These are phyloP conservation scores for Chymomyza caudatula DNA, from an alignment of 2,888 invertebrate genomes.

Conservation along the genomic window DNA sequence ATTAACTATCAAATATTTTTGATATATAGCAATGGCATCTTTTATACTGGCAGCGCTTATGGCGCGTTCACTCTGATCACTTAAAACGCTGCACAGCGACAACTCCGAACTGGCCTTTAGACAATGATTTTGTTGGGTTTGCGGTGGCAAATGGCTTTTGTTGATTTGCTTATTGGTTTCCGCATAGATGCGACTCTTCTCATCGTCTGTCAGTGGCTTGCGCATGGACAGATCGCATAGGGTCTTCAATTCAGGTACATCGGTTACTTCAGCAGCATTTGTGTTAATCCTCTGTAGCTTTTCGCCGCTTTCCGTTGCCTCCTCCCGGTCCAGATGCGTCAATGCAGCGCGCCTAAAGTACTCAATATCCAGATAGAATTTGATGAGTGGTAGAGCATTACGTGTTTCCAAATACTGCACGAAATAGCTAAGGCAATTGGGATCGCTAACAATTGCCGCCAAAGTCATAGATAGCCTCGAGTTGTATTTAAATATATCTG, in stretches of 20 bases:
- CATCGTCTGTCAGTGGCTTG: slow-evolving; percentile 77
- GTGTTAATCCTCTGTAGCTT: slow-evolving; percentile 10
- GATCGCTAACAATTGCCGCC: slow-evolving; percentile 86
- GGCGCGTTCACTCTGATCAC: slow-evolving; percentile 13
- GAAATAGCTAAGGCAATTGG: slow-evolving; percentile 89
- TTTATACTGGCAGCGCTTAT: slow-evolving; percentile 66
- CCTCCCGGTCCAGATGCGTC: slow-evolving; percentile 55
- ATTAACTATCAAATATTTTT: slow-evolving; percentile 76
- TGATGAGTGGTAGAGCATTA: slow-evolving; percentile 83
- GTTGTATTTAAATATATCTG: slow-evolving; percentile 71
- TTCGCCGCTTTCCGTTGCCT: slow-evolving; percentile 7
- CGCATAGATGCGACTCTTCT: slow-evolving; percentile 77
- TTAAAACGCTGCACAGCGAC: slow-evolving; percentile 33
- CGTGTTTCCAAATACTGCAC: slow-evolving; percentile 91
- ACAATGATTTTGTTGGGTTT: slow-evolving; percentile 23
- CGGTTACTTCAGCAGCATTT: slow-evolving; percentile 8
- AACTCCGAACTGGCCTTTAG: slow-evolving; percentile 35
- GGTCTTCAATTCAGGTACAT: slow-evolving; percentile 76
- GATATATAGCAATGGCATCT: slow-evolving; percentile 77
- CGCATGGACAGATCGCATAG: slow-evolving; percentile 77
- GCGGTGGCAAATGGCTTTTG: slow-evolving; percentile 9
- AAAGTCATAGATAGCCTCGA: slow-evolving; percentile 86
- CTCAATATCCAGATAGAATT: slow-evolving; percentile 88
- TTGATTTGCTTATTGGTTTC: slow-evolving; percentile 73
- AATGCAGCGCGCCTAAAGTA: slow-evolving; percentile 80